Evolutionary conservation across 2,888 invertebrate species (phyloP).

Genomic region (Halocaridina rubra): DNA sequence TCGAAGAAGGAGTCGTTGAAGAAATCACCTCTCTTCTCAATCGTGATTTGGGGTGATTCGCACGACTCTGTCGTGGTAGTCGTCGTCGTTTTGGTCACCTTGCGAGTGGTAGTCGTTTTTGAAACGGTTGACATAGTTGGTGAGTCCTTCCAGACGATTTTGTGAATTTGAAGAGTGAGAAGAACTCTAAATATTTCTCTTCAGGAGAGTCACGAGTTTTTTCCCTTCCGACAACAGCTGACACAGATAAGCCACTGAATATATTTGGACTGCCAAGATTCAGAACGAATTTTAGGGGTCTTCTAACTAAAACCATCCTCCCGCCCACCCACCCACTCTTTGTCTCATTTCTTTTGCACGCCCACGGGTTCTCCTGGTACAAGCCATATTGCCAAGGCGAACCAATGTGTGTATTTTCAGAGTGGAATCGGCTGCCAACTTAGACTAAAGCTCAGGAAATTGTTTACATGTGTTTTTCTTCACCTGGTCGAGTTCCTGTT

Average conservation of each 20-base stretch:
- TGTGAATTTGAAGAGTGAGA: no score
- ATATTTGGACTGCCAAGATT: background rate
- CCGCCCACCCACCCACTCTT: background rate
- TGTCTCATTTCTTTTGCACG: background rate
- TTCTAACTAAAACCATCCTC: background rate
- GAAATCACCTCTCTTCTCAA: conserved; percentile 34
- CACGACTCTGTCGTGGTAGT: background rate
- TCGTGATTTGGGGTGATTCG: background rate
- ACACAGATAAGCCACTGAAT: no score
- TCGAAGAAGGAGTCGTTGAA: conserved; percentile 57
- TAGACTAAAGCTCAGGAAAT: background rate
- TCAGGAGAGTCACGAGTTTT: no score
- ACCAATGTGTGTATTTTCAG: background rate
- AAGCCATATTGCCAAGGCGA: background rate
- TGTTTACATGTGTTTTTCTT: background rate
- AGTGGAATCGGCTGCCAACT: background rate
- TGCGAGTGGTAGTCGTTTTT: background rate
- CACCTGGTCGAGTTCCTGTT: background rate
- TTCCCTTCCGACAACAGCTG: no score
- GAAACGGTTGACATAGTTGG: background rate
- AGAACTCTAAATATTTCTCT: no score
- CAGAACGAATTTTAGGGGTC: background rate
- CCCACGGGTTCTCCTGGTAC: background rate
- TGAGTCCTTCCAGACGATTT: background rate
- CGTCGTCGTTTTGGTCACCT: background rate